Evolutionary conservation across 2,888 invertebrate genomes (phyloP).

Genomic region (Microdon myrmicae): DNA sequence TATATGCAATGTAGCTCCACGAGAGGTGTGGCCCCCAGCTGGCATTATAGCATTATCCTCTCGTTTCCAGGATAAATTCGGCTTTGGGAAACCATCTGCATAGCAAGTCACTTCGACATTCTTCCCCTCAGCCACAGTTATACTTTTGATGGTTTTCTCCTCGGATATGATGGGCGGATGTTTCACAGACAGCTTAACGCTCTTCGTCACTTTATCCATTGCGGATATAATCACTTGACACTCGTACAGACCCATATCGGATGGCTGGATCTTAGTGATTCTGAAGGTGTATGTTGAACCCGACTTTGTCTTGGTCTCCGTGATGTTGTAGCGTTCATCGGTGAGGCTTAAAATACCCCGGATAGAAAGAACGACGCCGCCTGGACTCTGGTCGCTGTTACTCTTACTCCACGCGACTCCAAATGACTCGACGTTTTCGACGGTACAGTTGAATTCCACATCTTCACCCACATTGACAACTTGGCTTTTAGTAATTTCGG

Average conservation of each 20-base stretch:
- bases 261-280: constrained; percentile 61
- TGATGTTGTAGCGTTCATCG: constrained; percentile 61
- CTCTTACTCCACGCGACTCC: constrained; percentile 64
- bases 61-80: constrained; percentile 75
- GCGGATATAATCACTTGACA: constrained; percentile 65
- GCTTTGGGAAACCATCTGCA: constrained; percentile 82
- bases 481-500: constrained; percentile 60
- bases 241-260: constrained; percentile 64
- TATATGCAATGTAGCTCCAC: constrained; percentile 61
- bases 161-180: constrained; percentile 63
- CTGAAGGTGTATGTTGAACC: constrained; percentile 61
- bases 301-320: constrained; percentile 56
- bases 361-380: constrained; percentile 62
- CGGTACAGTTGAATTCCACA: constrained; percentile 64
- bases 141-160: constrained; percentile 58
- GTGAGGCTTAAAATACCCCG: constrained; percentile 60
- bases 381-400: constrained; percentile 57
- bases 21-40: constrained; percentile 59
- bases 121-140: constrained; percentile 60
- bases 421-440: constrained; percentile 61
- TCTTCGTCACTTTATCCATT: constrained; percentile 59
- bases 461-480: constrained; percentile 63
- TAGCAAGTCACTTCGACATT: constrained; percentile 72
- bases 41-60: constrained; percentile 71
- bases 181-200: constrained; percentile 61